phyloP scores from a whole-genome alignment of 1,140 invertebrate genomes.

The Drosophila bipectinata region DNA sequence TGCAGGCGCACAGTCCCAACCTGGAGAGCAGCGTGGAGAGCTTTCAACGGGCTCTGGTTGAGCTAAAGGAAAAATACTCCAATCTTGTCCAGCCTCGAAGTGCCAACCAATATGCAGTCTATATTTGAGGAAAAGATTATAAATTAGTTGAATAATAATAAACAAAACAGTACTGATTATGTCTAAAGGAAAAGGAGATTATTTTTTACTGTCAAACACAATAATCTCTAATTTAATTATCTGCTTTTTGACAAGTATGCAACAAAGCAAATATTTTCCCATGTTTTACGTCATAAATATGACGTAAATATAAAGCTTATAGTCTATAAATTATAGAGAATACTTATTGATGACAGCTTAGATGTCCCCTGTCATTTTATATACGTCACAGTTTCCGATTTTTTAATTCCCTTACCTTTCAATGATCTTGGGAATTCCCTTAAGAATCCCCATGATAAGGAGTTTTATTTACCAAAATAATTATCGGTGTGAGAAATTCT shows the following conservation, averaged over 20 bases:
- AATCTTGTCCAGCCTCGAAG: slow-evolving; percentile 48
- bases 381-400: too few species aligned
- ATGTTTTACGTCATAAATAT: background rate
- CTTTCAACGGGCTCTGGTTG: slow-evolving; percentile 61
- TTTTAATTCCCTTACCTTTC: too few species aligned
- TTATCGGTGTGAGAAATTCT: background rate
- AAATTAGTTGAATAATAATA: slow-evolving; percentile 37
- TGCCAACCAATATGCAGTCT: slow-evolving; percentile 53
- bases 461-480: background rate
- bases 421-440: too few species aligned
- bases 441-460: background rate
- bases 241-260: too few species aligned
- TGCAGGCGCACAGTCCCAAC: slow-evolving; percentile 23
- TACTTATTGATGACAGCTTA: background rate
- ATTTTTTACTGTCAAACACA: background rate
- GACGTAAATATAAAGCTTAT: background rate
- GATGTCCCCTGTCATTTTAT: background rate
- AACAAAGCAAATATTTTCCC: too few species aligned
- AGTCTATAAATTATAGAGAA: too few species aligned
- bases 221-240: too few species aligned
- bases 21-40: slow-evolving; percentile 66
- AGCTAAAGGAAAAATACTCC: slow-evolving; percentile 67
- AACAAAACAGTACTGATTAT: slow-evolving; percentile 62
- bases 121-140: slow-evolving; percentile 33
- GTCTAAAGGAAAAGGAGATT: slow-evolving; percentile 25